Conservation (phyloP, 2,797 vertebrate genomes). For the Pampus argenteus region DNA sequence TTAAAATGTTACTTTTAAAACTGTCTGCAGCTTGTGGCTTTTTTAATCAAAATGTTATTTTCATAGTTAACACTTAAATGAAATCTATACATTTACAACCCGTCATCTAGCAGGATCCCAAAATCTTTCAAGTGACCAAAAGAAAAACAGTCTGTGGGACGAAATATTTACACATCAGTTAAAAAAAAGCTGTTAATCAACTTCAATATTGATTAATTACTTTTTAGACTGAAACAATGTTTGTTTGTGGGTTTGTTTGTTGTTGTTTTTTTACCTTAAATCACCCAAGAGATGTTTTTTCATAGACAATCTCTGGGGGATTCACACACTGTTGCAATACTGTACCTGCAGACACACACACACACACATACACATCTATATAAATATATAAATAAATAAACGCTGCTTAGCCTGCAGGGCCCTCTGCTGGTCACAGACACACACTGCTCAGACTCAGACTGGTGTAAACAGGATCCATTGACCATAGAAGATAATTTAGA, state of each 20-base stretch:
- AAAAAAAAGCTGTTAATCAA: background rate
- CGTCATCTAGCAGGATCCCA: background rate
- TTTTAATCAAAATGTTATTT: background rate
- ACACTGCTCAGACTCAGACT: background rate
- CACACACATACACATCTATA: too few relatives aligned
- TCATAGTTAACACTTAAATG: background rate
- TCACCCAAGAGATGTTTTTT: background rate
- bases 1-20: background rate
- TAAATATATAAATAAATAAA: too few relatives aligned
- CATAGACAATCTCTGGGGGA: background rate
- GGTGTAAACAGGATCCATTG: too few relatives aligned
- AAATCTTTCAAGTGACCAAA: background rate
- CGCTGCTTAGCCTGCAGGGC: constrained; percentile 4
- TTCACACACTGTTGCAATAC: background rate
- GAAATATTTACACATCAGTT: background rate
- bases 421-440: constrained; percentile 65
- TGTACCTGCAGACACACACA: constrained; percentile 3
- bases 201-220: background rate
- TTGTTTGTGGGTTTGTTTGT: background rate
- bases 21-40: background rate
- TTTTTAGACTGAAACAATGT: background rate
- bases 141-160: too few relatives aligned
- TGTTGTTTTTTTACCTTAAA: background rate
- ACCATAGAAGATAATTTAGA: background rate
- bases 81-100: background rate